These are phyloP conservation scores for Plecturocebus donacophilus DNA, from an alignment of 2,113 vertebrate species.

Conservation along the genomic window DNA sequence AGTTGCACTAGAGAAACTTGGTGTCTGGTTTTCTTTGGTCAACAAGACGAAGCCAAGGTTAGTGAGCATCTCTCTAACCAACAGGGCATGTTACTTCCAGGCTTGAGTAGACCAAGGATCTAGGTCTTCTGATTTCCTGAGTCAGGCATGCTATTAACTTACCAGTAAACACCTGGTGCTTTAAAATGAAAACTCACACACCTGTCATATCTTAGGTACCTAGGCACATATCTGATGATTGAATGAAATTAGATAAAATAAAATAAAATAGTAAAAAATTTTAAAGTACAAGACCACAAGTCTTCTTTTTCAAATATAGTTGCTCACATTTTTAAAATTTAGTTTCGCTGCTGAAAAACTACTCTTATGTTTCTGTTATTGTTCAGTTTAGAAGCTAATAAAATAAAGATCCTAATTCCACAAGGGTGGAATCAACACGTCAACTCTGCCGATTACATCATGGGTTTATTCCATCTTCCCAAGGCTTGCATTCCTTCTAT, in stretches of 20 bases:
- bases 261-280: not conserved
- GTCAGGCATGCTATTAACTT: not conserved
- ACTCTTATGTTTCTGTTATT: constrained; percentile 61
- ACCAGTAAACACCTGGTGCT: not conserved
- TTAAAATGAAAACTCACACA: not conserved
- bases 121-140: not conserved
- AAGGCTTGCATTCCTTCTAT: constrained; percentile 77
- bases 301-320: constrained; percentile 8
- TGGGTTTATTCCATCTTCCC: constrained; percentile 79
- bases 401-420: constrained; percentile 76
- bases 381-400: constrained; percentile 72
- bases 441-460: constrained; percentile 80
- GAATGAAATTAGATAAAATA: not conserved
- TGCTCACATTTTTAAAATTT: not conserved
- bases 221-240: not conserved
- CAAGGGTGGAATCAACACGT: constrained; percentile 72
- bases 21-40: not conserved
- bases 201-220: not conserved
- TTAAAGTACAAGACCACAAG: not conserved
- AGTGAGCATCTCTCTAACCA: not conserved
- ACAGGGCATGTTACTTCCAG: not conserved
- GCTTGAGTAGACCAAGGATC: not conserved
- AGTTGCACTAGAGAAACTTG: constrained; percentile 26
- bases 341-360: constrained; percentile 42
- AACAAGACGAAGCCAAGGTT: not conserved